Base-by-base conservation (phyloP, 2,113 vertebrate genomes). In the Aplodontia rufa region DNA sequence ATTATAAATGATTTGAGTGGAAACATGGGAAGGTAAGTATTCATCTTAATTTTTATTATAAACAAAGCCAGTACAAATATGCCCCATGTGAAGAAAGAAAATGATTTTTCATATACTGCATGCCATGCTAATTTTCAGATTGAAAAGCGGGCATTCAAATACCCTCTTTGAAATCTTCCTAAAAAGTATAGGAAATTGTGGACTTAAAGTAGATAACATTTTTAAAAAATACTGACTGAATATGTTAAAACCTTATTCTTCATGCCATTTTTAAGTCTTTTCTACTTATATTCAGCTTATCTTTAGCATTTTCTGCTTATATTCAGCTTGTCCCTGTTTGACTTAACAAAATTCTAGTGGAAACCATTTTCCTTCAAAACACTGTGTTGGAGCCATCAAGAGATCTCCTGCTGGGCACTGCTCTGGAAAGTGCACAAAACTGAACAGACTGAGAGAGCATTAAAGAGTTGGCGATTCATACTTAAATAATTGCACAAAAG, bases 1-100 rank as follows among this genome's bases (percentile, higher is more conserved):
- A 51, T 9, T 87, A 28, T 20, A 96, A 97, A 93, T 66, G 84
- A 80, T 94, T 96, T 93, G 35, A 91, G 87, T 88, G 93, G 84
- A 69, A 69, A 47, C 60, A 30, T 12, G 5, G 40, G 75, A 95
- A 91, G 55, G 20, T 80, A 90, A 75, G 11, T 53, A 87, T 84
- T 83, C 69, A 64, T 74, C 24, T n/a, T 86, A 93, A 90, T 60
- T 89, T 90, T 78, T 64, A 69, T 45, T 78, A 42, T 6, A 97
- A 95, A 62, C 69, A 93, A 93, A 95, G 71, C 24, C 28, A 66
- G 16, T 76, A 22, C 62, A 45, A 94, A 91, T 86, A 35, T 71
- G 16, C 35, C 37, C 42, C 42, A 75, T 81, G 60, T 66, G 26
- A 90, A 51, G 86, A 94, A 93, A 93, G 71, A 80, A 93, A 78